Evolutionary conservation across 2,888 invertebrate genomes (phyloP), one percentile per base, ranked within the genome.

Genomic region (Heterodera filipjevi): DNA sequence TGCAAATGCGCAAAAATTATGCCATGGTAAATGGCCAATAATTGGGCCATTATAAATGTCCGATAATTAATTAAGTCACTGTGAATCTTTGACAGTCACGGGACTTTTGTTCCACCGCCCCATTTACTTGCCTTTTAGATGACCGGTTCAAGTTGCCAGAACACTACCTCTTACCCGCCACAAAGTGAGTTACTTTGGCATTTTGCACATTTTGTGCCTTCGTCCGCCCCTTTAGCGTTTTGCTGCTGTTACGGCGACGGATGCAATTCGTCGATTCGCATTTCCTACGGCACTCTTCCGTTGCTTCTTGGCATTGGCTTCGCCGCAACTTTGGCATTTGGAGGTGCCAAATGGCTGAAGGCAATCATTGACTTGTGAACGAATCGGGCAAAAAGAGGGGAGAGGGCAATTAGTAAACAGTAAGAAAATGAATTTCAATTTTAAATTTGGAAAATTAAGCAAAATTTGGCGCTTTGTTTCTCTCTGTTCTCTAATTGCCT

Each of bases 211-310:
- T n/a, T n/a, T n/a, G n/a, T n/a, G n/a, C n/a, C n/a, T n/a, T n/a
- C n/a, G n/a, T n/a, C n/a, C 59, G 8, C 27, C 5, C 22, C 19
- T 68, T 68, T 19, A 68, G 68, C 68, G 33, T 68, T 68, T 68
- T 76, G 76, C 32, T 76, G 76, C 76, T 76, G 76, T 46, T 64
- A 64, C 76, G 76, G 76, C 33, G 76, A 76, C 33, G 46, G 76
- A 66, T 76, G 76, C 70, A 76, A 76, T 46, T 66, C 76, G 44
- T 33, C 76, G 49, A 5, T 68, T 33, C 68, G 68, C 35, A 6
- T 39, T 39, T 39, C 39, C 8, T 35, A 33, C 0, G 33, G 14
- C 68, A 32, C 14, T 14, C 3, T 6, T 35, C 32, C 32, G 33
- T 10, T 27, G 12, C 16, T 68, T 30, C 5, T 68, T 19, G 10